Base-by-base conservation (phyloP, 2,797 vertebrate species). In the Threskiornis aethiopicus region DNA sequence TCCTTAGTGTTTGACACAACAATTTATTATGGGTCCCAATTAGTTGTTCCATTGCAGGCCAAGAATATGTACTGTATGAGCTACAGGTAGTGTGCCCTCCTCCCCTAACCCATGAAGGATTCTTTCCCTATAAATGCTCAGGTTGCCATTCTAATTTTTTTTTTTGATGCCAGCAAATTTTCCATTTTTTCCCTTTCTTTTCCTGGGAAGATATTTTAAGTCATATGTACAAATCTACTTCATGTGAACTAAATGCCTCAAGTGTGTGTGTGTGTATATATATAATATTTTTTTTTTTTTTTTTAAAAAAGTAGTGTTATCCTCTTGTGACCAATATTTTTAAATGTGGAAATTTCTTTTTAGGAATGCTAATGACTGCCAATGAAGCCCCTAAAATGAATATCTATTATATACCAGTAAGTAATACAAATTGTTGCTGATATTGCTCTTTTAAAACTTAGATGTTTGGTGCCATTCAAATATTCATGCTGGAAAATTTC, bases 331-430 rank as follows among this genome's bases (percentile, higher is more conserved):
- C n/a, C 76, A 37, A 0, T 10, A 16, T 65, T 83, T 91, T 98
- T 49, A 89, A 52, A 90, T 86, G 54, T 73, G 65, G 61, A 89
- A 92, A 67, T 98, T 66, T 97, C 47, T 97, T 96, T 97, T 70
- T 96, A 99, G 99, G 99, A 96, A 99, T 99, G 99, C 98, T 99
- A 21, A 99, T 99, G 94, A 99, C 99, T n/a, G 99, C 99, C 96
- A 99, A 98, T 33, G 99, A 99, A 98, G 98, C 99, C 58, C 99
- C 99, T 73, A 99, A 99, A 98, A 99, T 99, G 99, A 99, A 98
- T 97, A 99, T 99, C 33, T 99, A 99, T 97, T 99, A 99, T 94
- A 98, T 99, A 87, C 99, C 99, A 49, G 99, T 99, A 98, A 99
- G 99, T 98, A 87, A 54, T n/a, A 29, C 41, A 87, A 35, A 35